A percentile compares a stretch with the other conserved stretches of the same genome.
Conservation (phyloP, 2,888 invertebrate genomes). For the Brenthis ino region DNA sequence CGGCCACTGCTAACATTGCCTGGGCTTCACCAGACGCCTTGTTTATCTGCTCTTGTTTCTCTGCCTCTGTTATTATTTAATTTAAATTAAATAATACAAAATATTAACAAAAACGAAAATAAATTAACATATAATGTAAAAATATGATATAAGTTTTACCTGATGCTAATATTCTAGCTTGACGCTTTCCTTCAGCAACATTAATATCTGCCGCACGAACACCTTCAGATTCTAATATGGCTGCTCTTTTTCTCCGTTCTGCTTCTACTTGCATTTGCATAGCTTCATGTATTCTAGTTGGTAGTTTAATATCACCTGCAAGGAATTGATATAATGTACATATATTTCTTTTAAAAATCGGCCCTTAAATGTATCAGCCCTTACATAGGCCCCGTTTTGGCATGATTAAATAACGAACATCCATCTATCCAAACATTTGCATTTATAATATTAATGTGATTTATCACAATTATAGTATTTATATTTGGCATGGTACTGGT, state of each 20-base stretch:
- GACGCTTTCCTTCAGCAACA: slow-evolving; percentile 97
- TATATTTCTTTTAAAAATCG: too few species aligned
- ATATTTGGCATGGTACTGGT: too few species aligned
- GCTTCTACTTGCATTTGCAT: slow-evolving; percentile 99
- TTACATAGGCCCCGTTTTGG: too few species aligned
- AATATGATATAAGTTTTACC: slow-evolving; percentile 69
- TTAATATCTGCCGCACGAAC: slow-evolving; percentile 96
- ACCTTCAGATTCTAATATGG: slow-evolving; percentile 98
- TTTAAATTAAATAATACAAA: background rate
- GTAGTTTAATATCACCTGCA: slow-evolving; percentile 93
- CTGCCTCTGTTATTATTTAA: slow-evolving; percentile 86
- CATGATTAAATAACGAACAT: too few species aligned
- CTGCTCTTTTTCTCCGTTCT: slow-evolving; percentile 97
- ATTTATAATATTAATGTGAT: too few species aligned
- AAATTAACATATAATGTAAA: background rate
- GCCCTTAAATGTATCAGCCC: too few species aligned
- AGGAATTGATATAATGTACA: background rate
- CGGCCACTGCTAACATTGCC: slow-evolving; percentile 94
- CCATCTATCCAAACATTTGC: too few species aligned
- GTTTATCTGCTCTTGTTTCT: slow-evolving; percentile 96
- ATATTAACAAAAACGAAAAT: background rate
- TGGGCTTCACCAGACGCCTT: slow-evolving; percentile 95
- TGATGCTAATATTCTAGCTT: slow-evolving; percentile 94
- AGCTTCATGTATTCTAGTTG: slow-evolving; percentile 96
- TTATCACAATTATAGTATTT: too few species aligned